Base-by-base conservation (phyloP, 1,140 invertebrate genomes). In the Drosophila pallidifrons region DNA sequence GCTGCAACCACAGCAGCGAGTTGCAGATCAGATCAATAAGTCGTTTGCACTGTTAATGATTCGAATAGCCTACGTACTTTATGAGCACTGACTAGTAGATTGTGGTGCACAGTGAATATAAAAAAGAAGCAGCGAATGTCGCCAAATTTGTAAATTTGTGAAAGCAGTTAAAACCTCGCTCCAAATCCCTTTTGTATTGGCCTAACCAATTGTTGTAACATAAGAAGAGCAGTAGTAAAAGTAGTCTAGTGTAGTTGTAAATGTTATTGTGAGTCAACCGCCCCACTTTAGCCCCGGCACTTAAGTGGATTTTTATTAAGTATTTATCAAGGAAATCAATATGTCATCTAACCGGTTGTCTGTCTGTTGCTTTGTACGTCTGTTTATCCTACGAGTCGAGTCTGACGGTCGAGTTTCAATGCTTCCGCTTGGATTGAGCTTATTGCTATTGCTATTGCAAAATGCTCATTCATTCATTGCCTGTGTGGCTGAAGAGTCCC, bases 291-390 rank as follows among this genome's bases (percentile, higher is more conserved):
- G 47, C 5, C 51, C 45, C 66, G 73, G 61, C 70, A 75, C 80
- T 78, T 71, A 67, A 85, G 73, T 80, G 73, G 72, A 66, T 86
- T 81, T 83, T 86, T 83, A 81, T 83, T 74, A 77, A 77, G 78
- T 81, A 83, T 86, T 81, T 86, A 81, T 75, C 68, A 81, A 75
- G 82, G 78, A 83, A 86, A 83, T 83, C 81, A 85, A 83, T 86
- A 81, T 81, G 69, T 81, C 74, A 70, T 63, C 66, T 73, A 73
- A 73, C 71, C 60, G 69, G 54, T 63, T 75, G 41, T 41, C 38
- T 47, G 38, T 69, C 16, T 52, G 25, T 38, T 10, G 7, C 35
- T 38, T 2, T 15, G 45, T 49, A 28, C 11, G 51, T 30, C 41
- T 32, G 28, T 63, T 35, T 59, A 74, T 60, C 38, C 10, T 38